phyloP scores from a whole-genome alignment of 2,888 invertebrate species.

The Ophonus ardosiacus region DNA sequence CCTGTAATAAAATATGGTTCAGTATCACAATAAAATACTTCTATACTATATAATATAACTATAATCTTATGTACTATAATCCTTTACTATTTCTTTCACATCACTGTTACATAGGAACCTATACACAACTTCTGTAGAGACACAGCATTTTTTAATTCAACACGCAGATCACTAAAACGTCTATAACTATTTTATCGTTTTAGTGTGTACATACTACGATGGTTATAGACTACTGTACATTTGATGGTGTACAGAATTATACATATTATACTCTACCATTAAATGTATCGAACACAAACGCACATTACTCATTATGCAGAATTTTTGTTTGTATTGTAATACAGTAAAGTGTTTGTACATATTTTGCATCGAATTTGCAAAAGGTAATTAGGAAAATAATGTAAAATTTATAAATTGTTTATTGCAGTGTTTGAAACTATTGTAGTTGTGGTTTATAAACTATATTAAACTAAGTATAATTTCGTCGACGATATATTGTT shows the following conservation, averaged over 20 bases:
- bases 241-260: background rate
- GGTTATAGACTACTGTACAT: background rate
- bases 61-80: conserved; percentile 19
- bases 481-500: too few relatives aligned
- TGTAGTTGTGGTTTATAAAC: too few relatives aligned
- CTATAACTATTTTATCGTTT: background rate
- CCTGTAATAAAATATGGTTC: background rate
- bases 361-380: too few relatives aligned
- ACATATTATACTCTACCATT: background rate
- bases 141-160: background rate
- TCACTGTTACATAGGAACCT: background rate
- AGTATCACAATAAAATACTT: background rate
- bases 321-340: conserved; percentile 10
- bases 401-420: too few relatives aligned
- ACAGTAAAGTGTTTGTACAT: too few relatives aligned
- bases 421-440: too few relatives aligned
- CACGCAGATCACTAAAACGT: background rate
- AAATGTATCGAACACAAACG: background rate
- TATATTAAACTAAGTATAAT: too few relatives aligned
- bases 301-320: conserved; percentile 1
- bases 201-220: background rate
- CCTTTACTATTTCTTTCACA: conserved; percentile 5
- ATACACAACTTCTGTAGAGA: background rate
- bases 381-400: too few relatives aligned
- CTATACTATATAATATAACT: conserved; percentile 3